Evolutionary conservation across 2,113 vertebrate genomes (phyloP).

Genomic region (Trochalopteron elliotii): DNA sequence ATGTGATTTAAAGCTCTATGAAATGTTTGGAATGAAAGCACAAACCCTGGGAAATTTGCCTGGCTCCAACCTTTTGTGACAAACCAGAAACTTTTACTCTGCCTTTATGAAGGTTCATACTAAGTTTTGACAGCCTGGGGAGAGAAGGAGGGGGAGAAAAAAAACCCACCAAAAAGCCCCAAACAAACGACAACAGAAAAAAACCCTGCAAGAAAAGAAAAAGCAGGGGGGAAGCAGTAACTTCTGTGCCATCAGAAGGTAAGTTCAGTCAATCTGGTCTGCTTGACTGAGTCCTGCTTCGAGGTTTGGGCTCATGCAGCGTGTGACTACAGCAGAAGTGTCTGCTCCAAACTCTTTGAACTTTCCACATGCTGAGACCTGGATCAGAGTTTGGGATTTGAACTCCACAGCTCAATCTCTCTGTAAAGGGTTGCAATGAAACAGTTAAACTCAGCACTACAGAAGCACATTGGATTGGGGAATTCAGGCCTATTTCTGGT

Average conservation of each 20-base stretch:
- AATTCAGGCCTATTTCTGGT: background rate
- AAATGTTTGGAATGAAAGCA: constrained; percentile 32
- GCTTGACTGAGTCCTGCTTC: background rate
- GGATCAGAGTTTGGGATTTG: background rate
- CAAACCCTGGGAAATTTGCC: background rate
- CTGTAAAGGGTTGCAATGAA: background rate
- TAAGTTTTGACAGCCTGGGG: background rate
- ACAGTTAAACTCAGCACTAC: background rate
- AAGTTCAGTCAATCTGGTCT: background rate
- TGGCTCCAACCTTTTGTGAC: background rate
- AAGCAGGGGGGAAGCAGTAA: background rate
- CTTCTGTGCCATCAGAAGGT: background rate
- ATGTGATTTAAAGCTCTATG: background rate
- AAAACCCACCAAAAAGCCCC: background rate
- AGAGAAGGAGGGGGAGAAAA: accelerated
- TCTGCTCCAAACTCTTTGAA: background rate
- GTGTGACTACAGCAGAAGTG: background rate
- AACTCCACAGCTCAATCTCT: background rate
- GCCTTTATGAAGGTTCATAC: background rate
- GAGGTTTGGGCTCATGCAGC: background rate
- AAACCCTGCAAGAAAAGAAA: background rate
- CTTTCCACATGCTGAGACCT: background rate
- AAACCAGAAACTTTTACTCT: background rate
- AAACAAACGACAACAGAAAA: background rate
- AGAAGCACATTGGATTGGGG: background rate